Evolutionary conservation across 2,113 vertebrate genomes (phyloP).

Genomic region (Sapajus apella): DNA sequence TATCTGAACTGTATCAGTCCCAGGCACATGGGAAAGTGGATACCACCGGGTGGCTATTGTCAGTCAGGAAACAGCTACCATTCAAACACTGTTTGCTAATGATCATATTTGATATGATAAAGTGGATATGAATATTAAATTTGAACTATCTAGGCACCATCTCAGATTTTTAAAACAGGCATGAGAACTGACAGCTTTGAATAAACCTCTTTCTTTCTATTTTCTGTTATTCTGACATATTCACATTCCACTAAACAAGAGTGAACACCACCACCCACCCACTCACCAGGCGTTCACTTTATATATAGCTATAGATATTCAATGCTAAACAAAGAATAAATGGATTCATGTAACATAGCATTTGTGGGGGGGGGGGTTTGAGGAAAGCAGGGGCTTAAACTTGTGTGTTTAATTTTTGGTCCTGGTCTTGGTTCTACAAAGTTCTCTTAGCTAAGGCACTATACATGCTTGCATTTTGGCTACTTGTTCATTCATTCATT

Average conservation of each 20-base stretch:
- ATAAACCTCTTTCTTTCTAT: slow-evolving; percentile 71
- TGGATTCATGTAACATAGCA: slow-evolving; percentile 44
- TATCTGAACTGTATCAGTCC: slow-evolving; percentile 55
- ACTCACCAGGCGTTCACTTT: slow-evolving; percentile 77
- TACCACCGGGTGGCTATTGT: slow-evolving; percentile 69
- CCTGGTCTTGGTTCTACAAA: background rate
- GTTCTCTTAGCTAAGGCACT: background rate
- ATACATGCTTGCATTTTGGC: background rate
- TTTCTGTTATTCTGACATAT: slow-evolving; percentile 79
- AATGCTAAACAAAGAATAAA: slow-evolving; percentile 63
- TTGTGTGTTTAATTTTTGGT: slow-evolving; percentile 12
- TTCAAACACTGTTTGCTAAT: slow-evolving; percentile 74
- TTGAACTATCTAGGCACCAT: slow-evolving; percentile 58
- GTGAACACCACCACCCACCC: slow-evolving; percentile 62
- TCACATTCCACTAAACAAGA: slow-evolving; percentile 79
- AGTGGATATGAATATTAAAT: slow-evolving; percentile 75
- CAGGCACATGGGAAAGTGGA: slow-evolving; percentile 54
- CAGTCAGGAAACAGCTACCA: slow-evolving; percentile 70
- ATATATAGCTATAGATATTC: slow-evolving; percentile 75
- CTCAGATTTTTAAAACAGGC: slow-evolving; percentile 54
- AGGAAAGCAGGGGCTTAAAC: slow-evolving; percentile 22
- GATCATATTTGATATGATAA: slow-evolving; percentile 75
- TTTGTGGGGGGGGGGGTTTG: slow-evolving; percentile 4
- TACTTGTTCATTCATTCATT: slow-evolving; percentile 25
- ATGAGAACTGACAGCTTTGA: slow-evolving; percentile 73